A percentile compares a stretch with the other conserved stretches of the same genome.
These are phyloP conservation scores for Cladorhizidae sp. DNA, from an alignment of 37 sponge, comb jelly and placozoan species.

Conservation along the genomic window DNA sequence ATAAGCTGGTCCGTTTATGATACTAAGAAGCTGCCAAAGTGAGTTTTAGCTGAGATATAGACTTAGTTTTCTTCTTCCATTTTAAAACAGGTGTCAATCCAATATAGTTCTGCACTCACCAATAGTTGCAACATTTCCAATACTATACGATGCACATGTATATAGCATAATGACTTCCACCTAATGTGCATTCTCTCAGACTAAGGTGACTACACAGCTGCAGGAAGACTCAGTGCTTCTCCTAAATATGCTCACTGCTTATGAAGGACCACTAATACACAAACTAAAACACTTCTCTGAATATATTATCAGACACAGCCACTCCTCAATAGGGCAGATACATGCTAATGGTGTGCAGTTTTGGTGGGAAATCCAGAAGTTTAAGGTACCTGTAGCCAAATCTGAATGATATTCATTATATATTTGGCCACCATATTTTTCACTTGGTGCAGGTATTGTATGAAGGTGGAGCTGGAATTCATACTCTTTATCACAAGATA, in stretches of 20 bases:
- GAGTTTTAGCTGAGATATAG: no score
- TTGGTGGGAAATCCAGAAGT: slow-evolving; percentile 27
- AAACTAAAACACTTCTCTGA: slow-evolving; percentile 8
- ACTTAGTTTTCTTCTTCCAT: no score
- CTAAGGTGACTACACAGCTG: background rate
- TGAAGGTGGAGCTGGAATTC: background rate
- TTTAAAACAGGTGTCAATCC: no score
- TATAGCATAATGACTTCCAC: no score
- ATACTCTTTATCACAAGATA: background rate
- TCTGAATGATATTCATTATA: background rate
- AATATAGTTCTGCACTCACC: no score
- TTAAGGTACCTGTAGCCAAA: slow-evolving; percentile 1
- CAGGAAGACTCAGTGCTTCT: slow-evolving; percentile 8
- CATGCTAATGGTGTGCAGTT: slow-evolving; percentile 13
- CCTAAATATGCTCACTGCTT: background rate
- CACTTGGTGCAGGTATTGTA: background rate
- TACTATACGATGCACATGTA: no score
- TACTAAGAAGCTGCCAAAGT: no score
- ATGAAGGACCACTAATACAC: slow-evolving; percentile 2
- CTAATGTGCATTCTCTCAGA: background rate
- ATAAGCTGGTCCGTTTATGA: no score
- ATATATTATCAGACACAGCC: background rate
- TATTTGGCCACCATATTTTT: background rate
- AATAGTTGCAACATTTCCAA: no score
- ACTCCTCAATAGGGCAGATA: background rate